Evolutionary conservation across 2,888 invertebrate species (phyloP).

Genomic region (Diploptera punctata): DNA sequence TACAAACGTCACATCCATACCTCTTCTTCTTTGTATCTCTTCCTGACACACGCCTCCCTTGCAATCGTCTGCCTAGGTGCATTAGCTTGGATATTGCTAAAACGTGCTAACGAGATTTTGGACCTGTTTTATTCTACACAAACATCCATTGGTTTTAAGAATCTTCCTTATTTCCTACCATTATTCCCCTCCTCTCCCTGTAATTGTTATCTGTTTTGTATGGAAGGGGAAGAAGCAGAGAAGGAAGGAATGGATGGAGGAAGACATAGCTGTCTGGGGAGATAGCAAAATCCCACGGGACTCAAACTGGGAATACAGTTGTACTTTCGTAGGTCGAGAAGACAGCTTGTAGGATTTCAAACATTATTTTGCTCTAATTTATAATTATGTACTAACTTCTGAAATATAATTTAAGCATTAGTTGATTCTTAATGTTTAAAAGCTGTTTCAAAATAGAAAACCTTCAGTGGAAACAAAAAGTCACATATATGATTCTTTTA

Average conservation of each 20-base stretch:
- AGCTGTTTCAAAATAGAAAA: too few species aligned
- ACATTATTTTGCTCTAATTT: too few species aligned
- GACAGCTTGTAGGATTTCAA: background rate
- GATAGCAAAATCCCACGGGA: conserved; percentile 29
- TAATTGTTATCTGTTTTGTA: conserved; percentile 28
- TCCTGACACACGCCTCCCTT: background rate
- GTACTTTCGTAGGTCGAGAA: background rate
- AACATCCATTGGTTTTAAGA: conserved; percentile 20
- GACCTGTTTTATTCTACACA: conserved; percentile 14
- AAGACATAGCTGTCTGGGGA: conserved; percentile 31
- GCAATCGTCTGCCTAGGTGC: background rate
- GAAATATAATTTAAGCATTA: too few species aligned
- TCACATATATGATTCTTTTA: too few species aligned
- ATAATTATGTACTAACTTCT: too few species aligned
- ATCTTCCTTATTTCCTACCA: conserved; percentile 20
- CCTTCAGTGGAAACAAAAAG: too few species aligned
- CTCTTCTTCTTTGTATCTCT: background rate
- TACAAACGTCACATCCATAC: conserved; percentile 11
- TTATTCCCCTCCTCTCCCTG: conserved; percentile 16
- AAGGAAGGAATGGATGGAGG: background rate
- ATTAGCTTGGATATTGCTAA: conserved; percentile 16
- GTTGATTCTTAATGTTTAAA: too few species aligned
- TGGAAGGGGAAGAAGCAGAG: background rate
- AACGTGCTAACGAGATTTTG: conserved; percentile 19
- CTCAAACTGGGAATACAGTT: conserved; percentile 23